Conservation (phyloP, 2,888 invertebrate species). For the Brachyptera putata region DNA sequence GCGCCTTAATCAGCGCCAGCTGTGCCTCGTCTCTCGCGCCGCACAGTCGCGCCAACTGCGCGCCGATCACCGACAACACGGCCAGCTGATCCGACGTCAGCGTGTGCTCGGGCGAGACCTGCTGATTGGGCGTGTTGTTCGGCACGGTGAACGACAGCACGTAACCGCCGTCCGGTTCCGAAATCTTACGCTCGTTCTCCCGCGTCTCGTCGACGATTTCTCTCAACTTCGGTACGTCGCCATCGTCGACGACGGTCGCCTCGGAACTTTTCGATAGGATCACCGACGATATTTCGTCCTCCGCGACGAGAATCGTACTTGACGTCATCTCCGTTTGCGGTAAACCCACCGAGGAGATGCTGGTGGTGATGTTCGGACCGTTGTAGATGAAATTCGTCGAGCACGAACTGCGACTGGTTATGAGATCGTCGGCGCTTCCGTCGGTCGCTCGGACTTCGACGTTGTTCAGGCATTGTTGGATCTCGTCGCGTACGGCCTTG, state of each 20-base stretch:
- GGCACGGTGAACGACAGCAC: not conserved
- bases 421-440: no score
- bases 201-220: not conserved
- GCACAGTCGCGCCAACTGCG: not conserved
- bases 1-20: not conserved
- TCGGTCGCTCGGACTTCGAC: no score
- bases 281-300: no score
- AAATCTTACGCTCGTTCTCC: not conserved
- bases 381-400: no score
- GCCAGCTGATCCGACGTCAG: slow-evolving; percentile 18
- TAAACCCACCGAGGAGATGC: no score
- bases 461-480: no score
- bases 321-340: no score
- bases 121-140: slow-evolving; percentile 16
- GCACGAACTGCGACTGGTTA: no score
- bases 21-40: not conserved
- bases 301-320: no score
- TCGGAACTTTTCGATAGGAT: no score
- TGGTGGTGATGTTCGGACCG: no score
- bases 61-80: not conserved
- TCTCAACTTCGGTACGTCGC: not conserved
- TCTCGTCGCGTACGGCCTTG: not conserved
- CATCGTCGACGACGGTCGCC: not conserved
- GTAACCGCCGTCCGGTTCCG: not conserved
- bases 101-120: slow-evolving; percentile 28